Percentiles rank a stretch among this genome's conserved stretches.
Conservation (phyloP, 2,797 vertebrate genomes). For the Centropyge bicolor region DNA sequence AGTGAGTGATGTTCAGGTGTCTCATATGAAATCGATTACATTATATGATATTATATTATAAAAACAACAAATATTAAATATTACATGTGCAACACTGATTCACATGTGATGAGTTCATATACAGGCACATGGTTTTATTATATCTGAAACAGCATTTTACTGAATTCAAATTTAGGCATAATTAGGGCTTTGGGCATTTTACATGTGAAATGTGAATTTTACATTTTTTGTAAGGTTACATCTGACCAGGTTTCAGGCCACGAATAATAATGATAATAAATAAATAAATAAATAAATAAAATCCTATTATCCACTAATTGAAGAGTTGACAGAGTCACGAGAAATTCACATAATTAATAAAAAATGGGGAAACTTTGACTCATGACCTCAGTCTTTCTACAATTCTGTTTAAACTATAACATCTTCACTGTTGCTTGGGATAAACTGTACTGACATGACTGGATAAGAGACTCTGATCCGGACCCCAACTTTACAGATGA, state of each 20-base stretch:
- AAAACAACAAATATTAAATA: background rate
- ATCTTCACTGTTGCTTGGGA: constrained; percentile 40
- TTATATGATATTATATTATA: too few relatives aligned
- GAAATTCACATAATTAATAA: background rate
- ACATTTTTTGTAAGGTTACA: constrained; percentile 1
- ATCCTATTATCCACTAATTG: background rate
- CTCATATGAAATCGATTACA: background rate
- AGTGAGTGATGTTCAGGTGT: background rate
- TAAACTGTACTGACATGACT: constrained; percentile 42
- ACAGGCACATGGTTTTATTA: background rate
- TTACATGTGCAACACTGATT: background rate
- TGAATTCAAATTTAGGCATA: background rate
- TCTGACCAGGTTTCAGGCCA: background rate
- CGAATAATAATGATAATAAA: background rate
- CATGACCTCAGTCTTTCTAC: constrained; percentile 9
- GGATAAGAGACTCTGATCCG: constrained; percentile 30
- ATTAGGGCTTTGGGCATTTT: background rate
- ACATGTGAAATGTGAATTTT: background rate
- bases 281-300: background rate
- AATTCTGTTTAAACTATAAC: constrained; percentile 4
- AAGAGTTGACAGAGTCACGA: background rate
- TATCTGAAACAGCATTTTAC: background rate
- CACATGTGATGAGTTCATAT: background rate
- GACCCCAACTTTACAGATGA: constrained; percentile 28
- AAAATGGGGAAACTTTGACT: background rate